phyloP scores from a whole-genome alignment of 2,113 vertebrate genomes.

The Ceyx melanurus region DNA sequence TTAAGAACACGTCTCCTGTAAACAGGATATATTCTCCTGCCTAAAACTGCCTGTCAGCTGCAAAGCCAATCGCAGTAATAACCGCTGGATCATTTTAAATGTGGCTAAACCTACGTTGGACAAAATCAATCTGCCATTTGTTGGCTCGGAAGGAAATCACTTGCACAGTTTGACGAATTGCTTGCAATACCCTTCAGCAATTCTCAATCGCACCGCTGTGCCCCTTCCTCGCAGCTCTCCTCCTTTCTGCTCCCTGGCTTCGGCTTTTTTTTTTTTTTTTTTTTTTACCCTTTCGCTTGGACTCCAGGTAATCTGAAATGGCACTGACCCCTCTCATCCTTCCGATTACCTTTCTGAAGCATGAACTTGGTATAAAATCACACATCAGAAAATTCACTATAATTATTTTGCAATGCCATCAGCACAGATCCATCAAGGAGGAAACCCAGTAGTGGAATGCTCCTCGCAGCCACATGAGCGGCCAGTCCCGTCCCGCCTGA shows the following conservation, averaged over 20 bases:
- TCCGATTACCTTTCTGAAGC: constrained; percentile 93
- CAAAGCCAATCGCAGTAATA: constrained; percentile 89
- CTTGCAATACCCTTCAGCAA: constrained; percentile 79
- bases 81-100: constrained; percentile 87
- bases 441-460: constrained; percentile 88
- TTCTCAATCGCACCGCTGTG: constrained; percentile 71
- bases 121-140: constrained; percentile 94
- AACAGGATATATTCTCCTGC: constrained; percentile 81
- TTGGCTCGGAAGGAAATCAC: constrained; percentile 86
- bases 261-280: constrained; percentile 62
- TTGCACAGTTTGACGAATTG: constrained; percentile 86
- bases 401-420: constrained; percentile 98
- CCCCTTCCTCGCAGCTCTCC: constrained; percentile 28
- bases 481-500: constrained; percentile 86
- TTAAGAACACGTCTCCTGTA: constrained; percentile 81
- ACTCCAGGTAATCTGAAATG: constrained; percentile 94
- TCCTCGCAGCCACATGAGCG: constrained; percentile 83
- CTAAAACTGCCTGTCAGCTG: constrained; percentile 86
- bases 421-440: constrained; percentile 94
- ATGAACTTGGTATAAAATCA: constrained; percentile 91
- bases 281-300: constrained; percentile 78
- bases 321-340: constrained; percentile 92
- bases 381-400: constrained; percentile 94
- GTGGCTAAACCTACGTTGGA: constrained; percentile 83
- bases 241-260: constrained; percentile 29